Conservation (phyloP, 2,888 invertebrate genomes). For the Maniola hyperantus region DNA sequence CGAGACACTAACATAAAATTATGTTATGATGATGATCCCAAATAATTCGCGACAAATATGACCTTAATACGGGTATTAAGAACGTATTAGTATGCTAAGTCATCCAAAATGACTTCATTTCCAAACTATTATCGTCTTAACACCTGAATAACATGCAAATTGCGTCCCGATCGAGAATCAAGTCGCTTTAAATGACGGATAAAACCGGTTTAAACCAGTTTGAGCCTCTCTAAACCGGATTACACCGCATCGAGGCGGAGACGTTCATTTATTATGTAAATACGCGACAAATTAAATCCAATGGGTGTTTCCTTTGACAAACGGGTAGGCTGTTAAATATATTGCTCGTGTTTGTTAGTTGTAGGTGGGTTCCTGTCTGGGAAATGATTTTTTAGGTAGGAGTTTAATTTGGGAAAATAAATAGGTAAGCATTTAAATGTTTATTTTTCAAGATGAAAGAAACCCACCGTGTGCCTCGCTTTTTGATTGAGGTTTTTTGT, state of each 20-base stretch:
- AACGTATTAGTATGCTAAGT: conserved; percentile 50
- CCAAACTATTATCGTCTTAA: conserved; percentile 70
- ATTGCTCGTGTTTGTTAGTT: conserved; percentile 42
- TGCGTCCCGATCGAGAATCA: conserved; percentile 77
- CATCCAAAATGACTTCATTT: conserved; percentile 60
- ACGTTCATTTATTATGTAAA: conserved; percentile 82
- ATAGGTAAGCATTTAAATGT: conserved; percentile 18
- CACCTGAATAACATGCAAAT: conserved; percentile 75
- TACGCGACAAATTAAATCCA: conserved; percentile 81
- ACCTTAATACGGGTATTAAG: conserved; percentile 20
- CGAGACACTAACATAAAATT: neutral
- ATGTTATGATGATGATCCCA: neutral
- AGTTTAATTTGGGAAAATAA: conserved; percentile 21
- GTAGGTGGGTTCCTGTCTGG: neutral
- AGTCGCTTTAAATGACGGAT: conserved; percentile 79
- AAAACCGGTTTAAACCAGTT: conserved; percentile 72
- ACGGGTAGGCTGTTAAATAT: conserved; percentile 62
- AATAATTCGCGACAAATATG: neutral
- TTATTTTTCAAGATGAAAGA: conserved; percentile 21
- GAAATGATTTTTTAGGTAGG: conserved; percentile 15
- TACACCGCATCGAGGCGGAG: conserved; percentile 72
- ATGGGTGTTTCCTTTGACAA: conserved; percentile 78
- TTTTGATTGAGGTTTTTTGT: neutral
- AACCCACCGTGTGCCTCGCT: neutral
- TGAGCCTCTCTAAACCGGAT: conserved; percentile 68